Evolutionary conservation across 2,797 vertebrate genomes (phyloP), one percentile per base, ranked within the genome.

Genomic region (Pitangus sulphuratus): DNA sequence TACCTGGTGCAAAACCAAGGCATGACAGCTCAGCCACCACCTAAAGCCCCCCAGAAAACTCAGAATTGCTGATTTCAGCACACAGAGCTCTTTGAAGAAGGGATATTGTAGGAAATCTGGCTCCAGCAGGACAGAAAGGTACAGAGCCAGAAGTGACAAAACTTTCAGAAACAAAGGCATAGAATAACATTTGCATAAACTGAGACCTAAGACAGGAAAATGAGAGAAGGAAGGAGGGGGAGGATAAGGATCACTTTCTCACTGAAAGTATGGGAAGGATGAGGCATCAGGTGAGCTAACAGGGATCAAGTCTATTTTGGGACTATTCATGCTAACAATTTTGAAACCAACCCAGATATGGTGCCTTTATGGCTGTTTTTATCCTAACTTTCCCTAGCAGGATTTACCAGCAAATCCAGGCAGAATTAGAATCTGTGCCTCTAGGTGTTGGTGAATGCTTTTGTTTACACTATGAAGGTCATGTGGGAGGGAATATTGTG

Each of bases 311-410:
- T 12, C 4, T 3, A 24, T 87, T 72, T 16, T 22, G 28, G 51
- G 19, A 45, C 18, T 42, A 21, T 12, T 74, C 8, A 15, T 3
- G 1, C 5, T 31, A 48, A 17, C 8, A 28, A 18, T 62, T 57
- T 26, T 37, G 78, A 64, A 75, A 54, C 21, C 3, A 54, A 53
- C 17, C 4, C 9, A 12, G 39, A 1, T 33, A 30, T 0, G 0
- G 6, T n/a, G 24, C 21, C 13, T n/a, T 68, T 79, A 42, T 31
- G 28, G 7, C 7, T 65, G 5, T 6, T 53, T 87, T 89, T 50
- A 42, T 71, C 75, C 31, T 71, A 64, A n/a, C 8, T 48, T 68
- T 22, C 37, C 7, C 9, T 82, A 42, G 9, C 6, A 61, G 53
- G 20, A 4, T 54, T 84, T 84, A 45, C 12, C 13, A 54, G 33